These are phyloP conservation scores for Lepeophtheirus nordmannii DNA, from an alignment of 2,888 invertebrate species.

Conservation along the genomic window DNA sequence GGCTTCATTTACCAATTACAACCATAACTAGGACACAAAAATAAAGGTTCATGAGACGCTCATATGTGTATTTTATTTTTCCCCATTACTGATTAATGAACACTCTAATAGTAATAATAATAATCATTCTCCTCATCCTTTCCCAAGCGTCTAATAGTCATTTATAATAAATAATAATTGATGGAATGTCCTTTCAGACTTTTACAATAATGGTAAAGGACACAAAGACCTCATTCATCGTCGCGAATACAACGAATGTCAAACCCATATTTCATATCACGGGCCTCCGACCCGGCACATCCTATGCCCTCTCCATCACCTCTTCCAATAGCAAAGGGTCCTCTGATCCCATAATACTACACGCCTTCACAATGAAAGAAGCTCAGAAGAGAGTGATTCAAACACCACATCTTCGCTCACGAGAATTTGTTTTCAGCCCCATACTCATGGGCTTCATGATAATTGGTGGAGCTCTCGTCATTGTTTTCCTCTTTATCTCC, in stretches of 20 bases:
- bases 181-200: not conserved
- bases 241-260: conserved; percentile 16
- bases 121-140: too few species aligned
- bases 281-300: conserved; percentile 27
- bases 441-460: conserved; percentile 9
- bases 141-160: too few species aligned
- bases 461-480: conserved; percentile 11
- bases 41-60: too few species aligned
- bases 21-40: too few species aligned
- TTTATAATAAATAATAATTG: too few species aligned
- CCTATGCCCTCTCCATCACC: conserved; percentile 26
- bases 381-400: conserved; percentile 13
- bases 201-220: conserved; percentile 17
- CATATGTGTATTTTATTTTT: too few species aligned
- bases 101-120: too few species aligned
- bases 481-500: conserved; percentile 15
- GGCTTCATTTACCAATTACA: too few species aligned
- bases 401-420: not conserved
- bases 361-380: conserved; percentile 28
- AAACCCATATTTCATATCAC: conserved; percentile 26
- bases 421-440: conserved; percentile 1
- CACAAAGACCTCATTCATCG: not conserved
- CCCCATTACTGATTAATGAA: too few species aligned
- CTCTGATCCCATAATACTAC: conserved; percentile 27
- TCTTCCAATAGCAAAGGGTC: conserved; percentile 27